phyloP scores from a whole-genome alignment of 2,113 vertebrate species.

The Grammomys dolichurus region DNA sequence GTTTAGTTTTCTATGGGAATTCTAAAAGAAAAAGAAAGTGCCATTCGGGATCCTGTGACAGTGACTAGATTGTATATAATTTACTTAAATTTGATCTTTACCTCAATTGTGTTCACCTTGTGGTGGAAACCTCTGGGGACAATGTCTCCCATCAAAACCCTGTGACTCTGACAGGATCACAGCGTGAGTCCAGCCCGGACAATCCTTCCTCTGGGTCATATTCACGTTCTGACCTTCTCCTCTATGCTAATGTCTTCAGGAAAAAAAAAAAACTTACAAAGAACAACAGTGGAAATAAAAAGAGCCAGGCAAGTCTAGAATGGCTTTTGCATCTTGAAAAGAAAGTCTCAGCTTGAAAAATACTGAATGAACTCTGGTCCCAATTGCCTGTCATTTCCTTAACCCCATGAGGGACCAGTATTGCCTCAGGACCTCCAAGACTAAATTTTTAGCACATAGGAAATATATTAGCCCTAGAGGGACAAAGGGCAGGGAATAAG shows the following conservation, averaged over 20 bases:
- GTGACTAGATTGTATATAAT: not conserved
- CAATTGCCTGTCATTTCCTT: not conserved
- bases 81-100: slow-evolving; percentile 33
- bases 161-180: slow-evolving; percentile 51
- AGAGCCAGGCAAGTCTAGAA: not conserved
- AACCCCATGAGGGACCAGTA: too few species aligned
- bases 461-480: not conserved
- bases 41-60: not conserved
- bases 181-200: not conserved
- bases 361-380: not conserved
- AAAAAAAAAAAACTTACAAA: not conserved
- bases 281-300: not conserved
- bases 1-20: slow-evolving; percentile 1
- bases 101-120: not conserved
- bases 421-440: not conserved
- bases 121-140: slow-evolving; percentile 10
- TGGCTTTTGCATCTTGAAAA: not conserved
- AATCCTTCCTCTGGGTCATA: not conserved
- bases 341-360: not conserved
- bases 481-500: not conserved
- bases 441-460: not conserved
- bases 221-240: slow-evolving; percentile 39
- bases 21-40: not conserved
- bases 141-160: not conserved
- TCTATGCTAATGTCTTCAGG: not conserved